Evolutionary conservation across 2,888 invertebrate genomes (phyloP), one percentile per base, ranked within the genome.

Genomic region (Mystacides longicornis): DNA sequence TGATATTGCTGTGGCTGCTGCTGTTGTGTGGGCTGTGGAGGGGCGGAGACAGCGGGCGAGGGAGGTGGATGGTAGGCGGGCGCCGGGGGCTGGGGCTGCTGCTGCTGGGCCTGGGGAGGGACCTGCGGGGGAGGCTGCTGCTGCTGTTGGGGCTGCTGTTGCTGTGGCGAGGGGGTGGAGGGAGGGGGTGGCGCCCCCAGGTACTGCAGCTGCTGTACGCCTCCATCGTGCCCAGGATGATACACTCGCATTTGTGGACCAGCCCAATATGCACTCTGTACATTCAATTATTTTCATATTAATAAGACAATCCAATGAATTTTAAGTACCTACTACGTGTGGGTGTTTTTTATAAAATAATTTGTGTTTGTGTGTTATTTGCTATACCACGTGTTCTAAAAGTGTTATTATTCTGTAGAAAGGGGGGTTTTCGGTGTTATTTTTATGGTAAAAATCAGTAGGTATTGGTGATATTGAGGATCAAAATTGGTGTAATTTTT

Each of bases 231-330:
- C 14, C 54, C 50, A 16, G 74, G 74, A 67, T 75, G 80, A 70
- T 84, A 87, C 82, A 88, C 85, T 53, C 87, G 81, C 63, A 88
- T 79, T 78, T 82, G 72, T 65, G 73, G 68, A 66, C 68, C 64
- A 63, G 68, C 67, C 64, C 71, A 74, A 54, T 72, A 72, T 3
- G 37, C 14, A 14, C 37, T 16, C 37, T 37, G 14, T 14, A 37
- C 14, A 37, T n/a, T n/a, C n/a, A n/a, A n/a, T n/a, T n/a, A n/a
- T n/a, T n/a, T n/a, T n/a, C n/a, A n/a, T n/a, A n/a, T n/a, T n/a
- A n/a, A n/a, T n/a, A n/a, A n/a, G n/a, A n/a, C n/a, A n/a, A n/a
- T n/a, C n/a, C n/a, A n/a, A n/a, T n/a, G n/a, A n/a, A n/a, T n/a
- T n/a, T n/a, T n/a, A n/a, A n/a, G n/a, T n/a, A n/a, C n/a, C n/a